These are phyloP conservation scores for Rhabdomys dilectus DNA, from an alignment of 2,113 vertebrate genomes.

Conservation along the genomic window DNA sequence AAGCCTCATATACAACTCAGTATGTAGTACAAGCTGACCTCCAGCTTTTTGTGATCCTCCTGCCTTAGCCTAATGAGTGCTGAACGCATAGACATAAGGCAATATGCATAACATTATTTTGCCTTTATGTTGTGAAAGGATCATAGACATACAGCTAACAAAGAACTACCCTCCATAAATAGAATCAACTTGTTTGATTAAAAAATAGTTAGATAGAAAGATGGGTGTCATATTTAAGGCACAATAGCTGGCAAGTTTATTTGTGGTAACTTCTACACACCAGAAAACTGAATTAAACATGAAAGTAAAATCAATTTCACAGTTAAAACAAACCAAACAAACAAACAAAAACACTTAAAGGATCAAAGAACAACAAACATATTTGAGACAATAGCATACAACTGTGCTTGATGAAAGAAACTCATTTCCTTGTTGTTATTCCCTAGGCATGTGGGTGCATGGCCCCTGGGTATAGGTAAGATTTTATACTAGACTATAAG, in stretches of 20 bases:
- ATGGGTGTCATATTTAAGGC: neutral
- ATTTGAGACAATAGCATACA: neutral
- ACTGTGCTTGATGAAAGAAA: neutral
- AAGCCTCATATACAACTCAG: neutral
- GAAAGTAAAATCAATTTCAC: neutral
- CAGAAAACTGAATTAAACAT: neutral
- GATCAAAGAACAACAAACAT: neutral
- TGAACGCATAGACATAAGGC: neutral
- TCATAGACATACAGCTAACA: neutral
- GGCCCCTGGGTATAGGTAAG: neutral
- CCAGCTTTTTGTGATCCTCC: neutral
- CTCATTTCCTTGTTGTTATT: neutral
- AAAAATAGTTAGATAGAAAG: neutral
- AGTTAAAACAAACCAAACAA: neutral
- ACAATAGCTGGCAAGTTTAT: neutral
- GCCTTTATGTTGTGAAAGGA: neutral
- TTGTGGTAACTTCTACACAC: neutral
- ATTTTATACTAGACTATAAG: accelerated
- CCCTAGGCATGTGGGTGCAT: accelerated
- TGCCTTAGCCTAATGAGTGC: neutral
- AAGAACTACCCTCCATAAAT: neutral
- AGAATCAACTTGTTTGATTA: neutral
- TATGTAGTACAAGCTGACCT: neutral
- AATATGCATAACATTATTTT: too few relatives aligned
- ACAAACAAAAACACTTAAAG: neutral